Conservation (phyloP, 2,113 vertebrate species). For the Trogon surrucura region DNA sequence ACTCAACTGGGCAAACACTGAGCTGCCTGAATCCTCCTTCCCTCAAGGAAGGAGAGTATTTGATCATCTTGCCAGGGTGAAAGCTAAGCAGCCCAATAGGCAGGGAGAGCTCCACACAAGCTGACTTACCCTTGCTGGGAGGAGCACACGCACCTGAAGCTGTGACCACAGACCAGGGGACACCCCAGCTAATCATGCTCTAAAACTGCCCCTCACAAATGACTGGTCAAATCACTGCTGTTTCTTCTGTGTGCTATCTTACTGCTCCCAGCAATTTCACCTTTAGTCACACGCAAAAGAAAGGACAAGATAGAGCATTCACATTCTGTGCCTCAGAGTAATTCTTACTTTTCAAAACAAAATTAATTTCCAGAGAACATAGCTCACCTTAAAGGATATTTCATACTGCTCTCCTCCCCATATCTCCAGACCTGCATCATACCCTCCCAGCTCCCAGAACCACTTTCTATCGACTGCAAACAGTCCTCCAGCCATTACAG, state of each 20-base stretch:
- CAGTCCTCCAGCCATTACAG: conserved; percentile 97
- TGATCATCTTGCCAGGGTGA: not conserved
- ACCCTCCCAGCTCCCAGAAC: conserved; percentile 91
- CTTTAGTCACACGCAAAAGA: not conserved
- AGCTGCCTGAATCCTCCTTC: not conserved
- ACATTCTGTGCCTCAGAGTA: not conserved
- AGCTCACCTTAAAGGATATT: conserved; percentile 89
- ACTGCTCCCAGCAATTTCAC: not conserved
- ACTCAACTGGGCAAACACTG: not conserved
- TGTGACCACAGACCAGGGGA: not conserved
- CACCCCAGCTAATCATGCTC: not conserved
- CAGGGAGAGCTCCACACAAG: not conserved
- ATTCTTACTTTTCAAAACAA: conserved; percentile 35
- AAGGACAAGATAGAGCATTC: conserved; percentile 31
- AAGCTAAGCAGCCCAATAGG: not conserved
- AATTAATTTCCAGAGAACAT: conserved; percentile 27
- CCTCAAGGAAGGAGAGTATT: not conserved
- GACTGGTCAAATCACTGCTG: not conserved
- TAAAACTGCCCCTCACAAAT: conserved; percentile 15
- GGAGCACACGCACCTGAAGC: not conserved
- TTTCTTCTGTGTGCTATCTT: not conserved
- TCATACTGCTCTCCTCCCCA: conserved; percentile 90
- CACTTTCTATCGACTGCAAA: conserved; percentile 97
- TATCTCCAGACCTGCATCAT: conserved; percentile 87
- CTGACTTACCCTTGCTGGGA: not conserved